These are phyloP conservation scores for Hemaris fuciformis DNA, from an alignment of 2,888 invertebrate species.

Conservation along the genomic window DNA sequence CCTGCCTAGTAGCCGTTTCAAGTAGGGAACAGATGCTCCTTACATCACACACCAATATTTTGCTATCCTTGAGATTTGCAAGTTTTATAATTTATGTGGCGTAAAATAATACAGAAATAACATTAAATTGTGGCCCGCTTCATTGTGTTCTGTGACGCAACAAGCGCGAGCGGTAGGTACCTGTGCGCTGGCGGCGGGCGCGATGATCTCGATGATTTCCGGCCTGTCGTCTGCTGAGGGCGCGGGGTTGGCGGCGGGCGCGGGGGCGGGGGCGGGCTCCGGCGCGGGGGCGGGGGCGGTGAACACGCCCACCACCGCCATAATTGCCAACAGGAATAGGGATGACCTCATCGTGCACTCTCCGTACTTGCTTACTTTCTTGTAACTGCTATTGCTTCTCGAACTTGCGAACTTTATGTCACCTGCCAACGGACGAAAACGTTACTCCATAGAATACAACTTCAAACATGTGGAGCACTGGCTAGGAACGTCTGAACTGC, in stretches of 20 bases:
- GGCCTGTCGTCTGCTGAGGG: conserved; percentile 61
- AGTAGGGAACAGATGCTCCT: too few relatives aligned
- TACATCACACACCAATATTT: too few relatives aligned
- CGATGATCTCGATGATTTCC: conserved; percentile 78
- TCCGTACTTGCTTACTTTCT: too few relatives aligned
- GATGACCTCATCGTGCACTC: conserved; percentile 48
- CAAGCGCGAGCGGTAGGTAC: conserved; percentile 36
- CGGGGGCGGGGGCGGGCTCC: conserved; percentile 41
- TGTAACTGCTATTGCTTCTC: conserved; percentile 22
- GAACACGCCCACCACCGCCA: conserved; percentile 39
- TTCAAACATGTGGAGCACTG: not conserved
- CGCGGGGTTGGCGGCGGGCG: conserved; percentile 43
- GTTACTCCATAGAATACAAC: not conserved
- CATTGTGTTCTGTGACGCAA: not conserved
- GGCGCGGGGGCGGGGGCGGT: conserved; percentile 42
- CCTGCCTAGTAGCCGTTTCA: too few relatives aligned
- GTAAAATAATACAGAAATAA: too few relatives aligned
- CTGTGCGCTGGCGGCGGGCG: conserved; percentile 74
- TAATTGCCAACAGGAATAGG: conserved; percentile 42
- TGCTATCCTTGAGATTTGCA: too few relatives aligned
- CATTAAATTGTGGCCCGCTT: too few relatives aligned
- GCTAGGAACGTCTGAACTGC: not conserved
- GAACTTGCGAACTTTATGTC: conserved; percentile 38
- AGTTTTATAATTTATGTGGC: too few relatives aligned
- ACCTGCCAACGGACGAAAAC: conserved; percentile 28